Conservation (phyloP, 2,797 vertebrate genomes). For the Dallia pectoralis region DNA sequence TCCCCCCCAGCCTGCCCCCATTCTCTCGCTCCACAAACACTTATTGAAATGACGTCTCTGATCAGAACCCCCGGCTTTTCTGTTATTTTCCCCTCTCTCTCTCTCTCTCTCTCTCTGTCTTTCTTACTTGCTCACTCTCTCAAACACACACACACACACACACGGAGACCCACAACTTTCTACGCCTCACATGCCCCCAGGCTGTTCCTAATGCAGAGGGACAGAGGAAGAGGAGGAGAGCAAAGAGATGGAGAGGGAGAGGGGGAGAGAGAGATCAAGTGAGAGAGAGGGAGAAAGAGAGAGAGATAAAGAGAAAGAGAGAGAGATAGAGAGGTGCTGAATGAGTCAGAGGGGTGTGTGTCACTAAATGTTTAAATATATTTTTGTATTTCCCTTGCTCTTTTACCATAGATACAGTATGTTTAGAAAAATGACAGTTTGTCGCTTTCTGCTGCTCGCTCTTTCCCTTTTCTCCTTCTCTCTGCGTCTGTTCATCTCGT, state of each 20-base stretch:
- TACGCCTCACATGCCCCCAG: slow-evolving; percentile 64
- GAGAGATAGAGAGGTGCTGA: slow-evolving; percentile 22
- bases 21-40: slow-evolving; percentile 58
- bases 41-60: slow-evolving; percentile 74
- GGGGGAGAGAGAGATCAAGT: slow-evolving; percentile 28
- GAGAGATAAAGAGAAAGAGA: slow-evolving; percentile 31
- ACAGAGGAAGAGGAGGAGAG: slow-evolving; percentile 53
- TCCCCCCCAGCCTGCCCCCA: slow-evolving; percentile 36
- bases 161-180: slow-evolving; percentile 22
- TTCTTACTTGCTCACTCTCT: slow-evolving; percentile 1
- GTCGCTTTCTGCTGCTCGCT: background rate
- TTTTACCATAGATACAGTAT: background rate
- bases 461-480: background rate
- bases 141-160: slow-evolving; percentile 19
- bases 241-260: slow-evolving; percentile 29
- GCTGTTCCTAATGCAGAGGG: slow-evolving; percentile 72
- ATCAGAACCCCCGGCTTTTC: slow-evolving; percentile 45
- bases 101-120: slow-evolving; percentile 22
- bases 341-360: slow-evolving; percentile 42
- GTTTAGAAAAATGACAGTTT: slow-evolving; percentile 6
- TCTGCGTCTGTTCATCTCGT: slow-evolving; percentile 19
- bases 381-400: slow-evolving; percentile 10
- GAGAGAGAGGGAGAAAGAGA: slow-evolving; percentile 13
- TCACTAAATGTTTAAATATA: slow-evolving; percentile 47
- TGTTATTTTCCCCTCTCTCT: slow-evolving; percentile 22